Evolutionary conservation across 2,888 invertebrate species (phyloP).

Genomic region (Mesoligia furuncula): DNA sequence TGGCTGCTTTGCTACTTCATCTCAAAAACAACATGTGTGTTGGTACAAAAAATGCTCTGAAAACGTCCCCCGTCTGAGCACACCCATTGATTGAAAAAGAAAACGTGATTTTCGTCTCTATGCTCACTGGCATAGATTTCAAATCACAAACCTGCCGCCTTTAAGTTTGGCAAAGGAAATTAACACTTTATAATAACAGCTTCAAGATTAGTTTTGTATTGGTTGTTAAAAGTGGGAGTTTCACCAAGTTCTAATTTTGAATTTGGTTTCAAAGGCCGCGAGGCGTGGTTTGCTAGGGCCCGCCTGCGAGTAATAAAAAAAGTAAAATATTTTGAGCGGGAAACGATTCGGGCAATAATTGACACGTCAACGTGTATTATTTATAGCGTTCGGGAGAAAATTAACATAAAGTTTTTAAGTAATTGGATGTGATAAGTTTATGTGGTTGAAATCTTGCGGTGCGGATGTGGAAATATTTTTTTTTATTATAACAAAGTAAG

Average conservation of each 20-base stretch:
- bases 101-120: constrained; percentile 71
- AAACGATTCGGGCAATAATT: constrained; percentile 87
- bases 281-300: constrained; percentile 81
- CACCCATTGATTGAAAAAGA: constrained; percentile 72
- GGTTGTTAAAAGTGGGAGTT: constrained; percentile 72
- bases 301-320: constrained; percentile 70
- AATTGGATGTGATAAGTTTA: constrained; percentile 89
- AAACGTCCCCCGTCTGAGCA: constrained; percentile 73
- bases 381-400: constrained; percentile 84
- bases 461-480: constrained; percentile 77
- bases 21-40: constrained; percentile 82
- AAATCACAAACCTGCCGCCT: constrained; percentile 50
- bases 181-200: constrained; percentile 64
- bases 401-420: constrained; percentile 84
- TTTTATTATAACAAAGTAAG: constrained; percentile 71
- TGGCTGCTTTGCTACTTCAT: constrained; percentile 81
- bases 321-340: constrained; percentile 75
- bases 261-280: constrained; percentile 66
- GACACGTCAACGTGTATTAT: constrained; percentile 88
- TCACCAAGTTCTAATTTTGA: constrained; percentile 72
- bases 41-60: constrained; percentile 77
- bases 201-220: constrained; percentile 70
- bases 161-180: constrained; percentile 59
- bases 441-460: constrained; percentile 71
- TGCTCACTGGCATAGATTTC: constrained; percentile 64